Evolutionary conservation across 1,140 invertebrate genomes (phyloP).

Genomic region (Semibalanus balanoides): DNA sequence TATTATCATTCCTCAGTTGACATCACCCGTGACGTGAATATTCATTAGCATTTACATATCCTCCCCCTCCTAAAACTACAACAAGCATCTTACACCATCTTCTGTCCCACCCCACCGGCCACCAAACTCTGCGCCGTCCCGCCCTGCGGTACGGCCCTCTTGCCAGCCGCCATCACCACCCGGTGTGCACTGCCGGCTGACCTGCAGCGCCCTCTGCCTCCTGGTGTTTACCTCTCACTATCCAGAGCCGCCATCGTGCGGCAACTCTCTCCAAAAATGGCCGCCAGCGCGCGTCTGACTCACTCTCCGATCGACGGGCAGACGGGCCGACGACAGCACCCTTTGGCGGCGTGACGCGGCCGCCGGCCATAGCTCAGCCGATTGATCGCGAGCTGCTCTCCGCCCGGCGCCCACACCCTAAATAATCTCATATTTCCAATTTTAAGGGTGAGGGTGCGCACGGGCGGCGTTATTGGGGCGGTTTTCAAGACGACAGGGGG

Average conservation of each 20-base stretch:
- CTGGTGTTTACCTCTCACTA: neutral
- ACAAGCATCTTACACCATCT: no score
- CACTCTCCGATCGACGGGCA: neutral
- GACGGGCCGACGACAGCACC: neutral
- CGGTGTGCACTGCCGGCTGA: no score
- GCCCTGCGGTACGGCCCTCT: no score
- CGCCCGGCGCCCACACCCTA: neutral
- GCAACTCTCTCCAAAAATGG: neutral
- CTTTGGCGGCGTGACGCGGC: neutral
- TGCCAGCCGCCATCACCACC: no score
- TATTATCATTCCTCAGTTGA: no score
- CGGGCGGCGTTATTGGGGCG: neutral
- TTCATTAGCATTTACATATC: no score
- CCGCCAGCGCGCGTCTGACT: neutral
- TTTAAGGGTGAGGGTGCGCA: neutral
- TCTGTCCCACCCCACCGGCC: no score
- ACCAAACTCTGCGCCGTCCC: no score
- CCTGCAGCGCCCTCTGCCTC: no score
- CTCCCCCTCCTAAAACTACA: no score
- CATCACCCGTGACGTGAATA: no score
- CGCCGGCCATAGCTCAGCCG: no score
- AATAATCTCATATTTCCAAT: slow-evolving; percentile 3
- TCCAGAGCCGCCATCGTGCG: neutral
- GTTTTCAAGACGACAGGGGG: neutral
- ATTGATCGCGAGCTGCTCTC: neutral